A percentile compares a stretch with the other conserved stretches of the same genome.
These are phyloP conservation scores for Eupithecia inturbata DNA, from an alignment of 2,888 invertebrate genomes.

Conservation along the genomic window DNA sequence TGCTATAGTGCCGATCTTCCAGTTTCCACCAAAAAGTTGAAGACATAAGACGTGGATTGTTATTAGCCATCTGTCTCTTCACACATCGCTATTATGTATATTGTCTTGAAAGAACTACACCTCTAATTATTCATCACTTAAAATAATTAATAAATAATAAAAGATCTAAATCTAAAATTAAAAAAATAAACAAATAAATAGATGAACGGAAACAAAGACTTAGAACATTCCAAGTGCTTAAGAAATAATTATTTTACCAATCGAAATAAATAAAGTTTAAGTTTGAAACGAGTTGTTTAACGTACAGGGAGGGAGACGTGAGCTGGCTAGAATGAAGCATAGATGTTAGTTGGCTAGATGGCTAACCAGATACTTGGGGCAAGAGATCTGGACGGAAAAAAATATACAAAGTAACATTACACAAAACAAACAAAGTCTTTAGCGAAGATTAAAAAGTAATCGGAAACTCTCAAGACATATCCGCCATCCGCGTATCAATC, in stretches of 20 bases:
- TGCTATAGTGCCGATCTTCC: neutral
- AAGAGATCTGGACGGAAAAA: neutral
- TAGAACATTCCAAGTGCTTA: neutral
- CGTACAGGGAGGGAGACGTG: too few species aligned
- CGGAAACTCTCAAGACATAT: neutral
- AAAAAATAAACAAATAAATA: too few species aligned
- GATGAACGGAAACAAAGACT: neutral
- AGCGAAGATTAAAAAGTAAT: neutral
- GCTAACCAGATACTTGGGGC: neutral
- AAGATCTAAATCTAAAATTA: too few species aligned
- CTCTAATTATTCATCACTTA: too few species aligned
- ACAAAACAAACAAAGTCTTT: neutral
- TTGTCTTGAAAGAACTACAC: too few species aligned
- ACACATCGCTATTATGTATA: too few species aligned
- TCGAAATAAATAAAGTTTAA: neutral
- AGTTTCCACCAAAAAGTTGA: neutral
- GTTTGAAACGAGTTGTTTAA: too few species aligned
- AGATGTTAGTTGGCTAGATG: neutral
- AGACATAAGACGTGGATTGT: too few species aligned
- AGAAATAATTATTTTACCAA: neutral
- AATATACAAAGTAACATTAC: neutral
- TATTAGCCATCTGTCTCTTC: too few species aligned
- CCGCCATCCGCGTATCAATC: neutral
- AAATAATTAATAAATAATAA: too few species aligned
- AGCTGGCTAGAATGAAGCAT: too few species aligned